Percentiles rank a stretch among this genome's conserved stretches.
phyloP scores from a whole-genome alignment of 1,140 invertebrate genomes.

The Cydia pomonella region DNA sequence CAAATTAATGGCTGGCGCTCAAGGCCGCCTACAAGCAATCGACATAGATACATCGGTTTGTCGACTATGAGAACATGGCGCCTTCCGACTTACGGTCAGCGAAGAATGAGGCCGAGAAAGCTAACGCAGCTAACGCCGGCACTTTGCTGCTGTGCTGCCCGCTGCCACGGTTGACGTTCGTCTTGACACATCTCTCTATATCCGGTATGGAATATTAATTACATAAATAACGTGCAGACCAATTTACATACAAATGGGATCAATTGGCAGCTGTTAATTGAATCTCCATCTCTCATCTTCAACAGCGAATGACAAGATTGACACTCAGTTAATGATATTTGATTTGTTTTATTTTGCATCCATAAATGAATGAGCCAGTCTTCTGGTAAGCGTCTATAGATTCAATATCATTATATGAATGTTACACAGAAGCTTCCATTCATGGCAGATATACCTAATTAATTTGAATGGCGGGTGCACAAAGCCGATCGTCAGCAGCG shows the following conservation, averaged over 20 bases:
- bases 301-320: conserved; percentile 5
- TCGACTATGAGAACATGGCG: conserved; percentile 70
- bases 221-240: conserved; percentile 10
- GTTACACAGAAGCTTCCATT: conserved; percentile 57
- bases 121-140: conserved; percentile 47
- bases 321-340: conserved; percentile 9
- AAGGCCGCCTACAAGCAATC: conserved; percentile 77
- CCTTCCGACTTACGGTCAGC: conserved; percentile 54
- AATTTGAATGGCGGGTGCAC: conserved; percentile 67
- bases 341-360: conserved; percentile 17
- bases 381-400: conserved; percentile 48
- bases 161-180: background rate
- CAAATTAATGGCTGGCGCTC: conserved; percentile 76
- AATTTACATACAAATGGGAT: background rate
- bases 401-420: conserved; percentile 57
- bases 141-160: conserved; percentile 20
- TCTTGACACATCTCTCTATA: background rate
- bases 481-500: conserved; percentile 64
- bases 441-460: conserved; percentile 65
- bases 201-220: background rate
- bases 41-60: conserved; percentile 77
- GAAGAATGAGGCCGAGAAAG: conserved; percentile 73
- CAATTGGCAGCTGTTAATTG: conserved; percentile 3
- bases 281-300: conserved; percentile 12
- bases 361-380: conserved; percentile 39